Base-by-base conservation (phyloP, 2,888 invertebrate species). In the Metellina segmentata region DNA sequence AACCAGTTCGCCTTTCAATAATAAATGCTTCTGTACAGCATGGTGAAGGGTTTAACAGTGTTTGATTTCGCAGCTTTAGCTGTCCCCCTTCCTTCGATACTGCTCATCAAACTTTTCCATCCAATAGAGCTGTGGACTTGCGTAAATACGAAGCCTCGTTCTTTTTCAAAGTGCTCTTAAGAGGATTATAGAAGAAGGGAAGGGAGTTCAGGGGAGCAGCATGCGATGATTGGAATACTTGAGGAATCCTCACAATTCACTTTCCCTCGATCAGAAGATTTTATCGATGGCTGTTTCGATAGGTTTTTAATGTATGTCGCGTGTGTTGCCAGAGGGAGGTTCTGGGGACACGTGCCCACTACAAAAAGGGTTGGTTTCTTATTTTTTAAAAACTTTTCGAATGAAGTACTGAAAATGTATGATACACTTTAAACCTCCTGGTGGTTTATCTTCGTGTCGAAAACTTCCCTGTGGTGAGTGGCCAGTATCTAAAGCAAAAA, bases 71-170 rank as follows among this genome's bases (percentile, higher is more conserved):
- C 86, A 34, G 71, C 71, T 20, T 34, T 34, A 51, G 52, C 52
- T 34, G 34, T 34, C 34, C 34, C 34, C 52, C 78, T 19, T 61
- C 85, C 19, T 16, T 19, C 70, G 72, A 70, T 49, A 51, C 20
- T 13, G 86, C 86, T 87, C 78, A 87, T 87, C 86, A 70, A 34
- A 75, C 77, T 61, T 78, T 87, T 88, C 74, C 61, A 16, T 49
- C 72, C 61, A 74, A 72, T 48, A 74, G 53, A 75, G 51, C 20
- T 19, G 74, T 52, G 49, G 74, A 88, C 81, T 88, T 88, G 81
- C 75, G 70, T 75, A 89, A 89, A 82, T 81, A 82, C 34, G 34
- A 49, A n/a, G 53, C 49, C 51, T n/a, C 82, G 13, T 53, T 82
- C 69, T 86, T 20, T 86, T 78, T 70, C 52, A 51, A 48, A 70